Percentiles rank a stretch among this genome's conserved stretches.
Conservation (phyloP, 2,113 vertebrate species). For the Austrofundulus limnaeus region DNA sequence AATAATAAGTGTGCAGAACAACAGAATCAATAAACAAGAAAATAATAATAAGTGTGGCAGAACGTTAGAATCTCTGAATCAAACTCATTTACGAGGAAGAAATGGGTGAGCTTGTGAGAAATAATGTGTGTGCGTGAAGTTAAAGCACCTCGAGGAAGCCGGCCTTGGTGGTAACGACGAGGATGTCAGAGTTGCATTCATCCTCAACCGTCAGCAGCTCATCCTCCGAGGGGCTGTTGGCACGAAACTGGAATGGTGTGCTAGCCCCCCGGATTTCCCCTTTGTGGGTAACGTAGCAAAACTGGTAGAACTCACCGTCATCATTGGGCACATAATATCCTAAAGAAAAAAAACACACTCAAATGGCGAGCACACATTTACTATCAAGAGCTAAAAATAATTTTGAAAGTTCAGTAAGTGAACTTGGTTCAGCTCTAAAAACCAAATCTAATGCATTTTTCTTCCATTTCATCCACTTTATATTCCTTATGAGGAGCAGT, state of each 20-base stretch:
- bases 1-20: too few relatives aligned
- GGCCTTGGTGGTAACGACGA: conserved; percentile 97
- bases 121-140: not conserved
- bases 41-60: too few relatives aligned
- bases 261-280: conserved; percentile 98
- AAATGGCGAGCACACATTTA: not conserved
- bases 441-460: not conserved
- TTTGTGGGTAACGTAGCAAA: conserved; percentile 97
- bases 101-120: not conserved
- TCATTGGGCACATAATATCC: conserved; percentile 98
- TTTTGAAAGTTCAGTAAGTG: too few relatives aligned
- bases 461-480: not conserved
- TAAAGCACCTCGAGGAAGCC: conserved; percentile 92
- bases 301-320: conserved; percentile 98
- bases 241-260: conserved; percentile 96
- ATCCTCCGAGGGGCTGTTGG: conserved; percentile 88
- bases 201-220: conserved; percentile 97
- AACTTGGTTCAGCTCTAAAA: not conserved
- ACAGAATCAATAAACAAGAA: too few relatives aligned
- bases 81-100: not conserved
- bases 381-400: too few relatives aligned
- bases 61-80: not conserved
- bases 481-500: conserved; percentile 24
- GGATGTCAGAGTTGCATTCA: conserved; percentile 95
- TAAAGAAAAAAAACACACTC: conserved; percentile 52